Conservation (phyloP, 2,888 invertebrate species). For the Caenorhabditis sp. region DNA sequence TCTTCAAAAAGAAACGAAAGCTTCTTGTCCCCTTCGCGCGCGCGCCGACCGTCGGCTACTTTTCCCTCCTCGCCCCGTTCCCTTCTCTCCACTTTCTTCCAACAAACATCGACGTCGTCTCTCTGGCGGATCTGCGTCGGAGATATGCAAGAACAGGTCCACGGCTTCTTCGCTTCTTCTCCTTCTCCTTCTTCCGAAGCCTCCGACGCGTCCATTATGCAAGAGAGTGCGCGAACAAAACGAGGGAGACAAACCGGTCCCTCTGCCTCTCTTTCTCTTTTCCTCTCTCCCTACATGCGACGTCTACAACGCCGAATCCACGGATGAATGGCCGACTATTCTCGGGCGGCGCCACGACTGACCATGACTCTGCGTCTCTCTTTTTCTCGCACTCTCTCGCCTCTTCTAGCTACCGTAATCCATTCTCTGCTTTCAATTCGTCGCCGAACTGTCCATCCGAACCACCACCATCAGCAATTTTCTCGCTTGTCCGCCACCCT, state of each 20-base stretch:
- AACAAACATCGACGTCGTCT: conserved; percentile 23
- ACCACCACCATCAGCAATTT: conserved; percentile 38
- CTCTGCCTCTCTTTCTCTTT: conserved; percentile 20
- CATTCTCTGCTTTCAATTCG: conserved; percentile 19
- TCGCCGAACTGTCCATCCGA: conserved; percentile 4
- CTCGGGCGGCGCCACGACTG: conserved; percentile 48
- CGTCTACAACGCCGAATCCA: conserved; percentile 26
- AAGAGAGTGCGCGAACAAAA: conserved; percentile 51
- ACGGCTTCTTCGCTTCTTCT: neutral
- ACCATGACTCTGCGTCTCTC: conserved; percentile 36
- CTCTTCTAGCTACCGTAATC: conserved; percentile 31
- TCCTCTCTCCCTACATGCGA: conserved; percentile 9
- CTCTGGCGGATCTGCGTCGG: conserved; percentile 26
- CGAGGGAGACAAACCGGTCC: conserved; percentile 30
- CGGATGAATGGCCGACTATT: conserved; percentile 43
- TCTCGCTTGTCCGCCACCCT: conserved; percentile 30
- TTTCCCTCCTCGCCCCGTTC: neutral
- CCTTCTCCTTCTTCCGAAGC: too few relatives aligned
- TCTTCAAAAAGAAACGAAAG: conserved; percentile 32
- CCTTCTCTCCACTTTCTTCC: conserved; percentile 13
- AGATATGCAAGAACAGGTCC: conserved; percentile 53
- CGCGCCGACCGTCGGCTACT: conserved; percentile 16
- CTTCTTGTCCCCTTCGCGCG: conserved; percentile 8
- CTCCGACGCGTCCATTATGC: conserved; percentile 45
- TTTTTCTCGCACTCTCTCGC: conserved; percentile 9